A percentile compares a stretch with the other conserved stretches of the same genome.
phyloP scores from a whole-genome alignment of 1,140 invertebrate species.

The Bombus difficillimus region DNA sequence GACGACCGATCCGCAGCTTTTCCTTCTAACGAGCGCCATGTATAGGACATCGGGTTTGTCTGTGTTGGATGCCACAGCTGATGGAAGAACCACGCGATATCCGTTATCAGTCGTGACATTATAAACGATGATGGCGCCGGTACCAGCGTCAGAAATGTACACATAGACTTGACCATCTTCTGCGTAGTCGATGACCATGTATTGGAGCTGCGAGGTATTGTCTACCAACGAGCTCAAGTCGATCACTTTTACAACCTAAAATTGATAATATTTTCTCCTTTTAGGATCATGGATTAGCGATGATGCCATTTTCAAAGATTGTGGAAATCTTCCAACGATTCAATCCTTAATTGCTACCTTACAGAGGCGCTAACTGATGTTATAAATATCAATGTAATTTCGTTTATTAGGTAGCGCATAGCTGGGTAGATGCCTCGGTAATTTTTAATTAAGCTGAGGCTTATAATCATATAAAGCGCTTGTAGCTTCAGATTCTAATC shows the following conservation, averaged over 20 bases:
- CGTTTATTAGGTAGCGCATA: too few species aligned
- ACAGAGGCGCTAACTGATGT: too few species aligned
- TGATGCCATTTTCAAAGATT: too few species aligned
- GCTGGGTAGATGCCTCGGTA: too few species aligned
- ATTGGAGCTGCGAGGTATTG: constrained; percentile 85
- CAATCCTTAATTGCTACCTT: too few species aligned
- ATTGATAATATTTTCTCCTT: not conserved
- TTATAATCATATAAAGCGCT: not conserved
- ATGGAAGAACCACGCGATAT: constrained; percentile 83
- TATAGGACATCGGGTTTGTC: constrained; percentile 84
- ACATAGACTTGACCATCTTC: constrained; percentile 78
- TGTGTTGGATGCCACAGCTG: constrained; percentile 77
- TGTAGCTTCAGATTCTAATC: not conserved
- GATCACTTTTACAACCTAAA: constrained; percentile 83
- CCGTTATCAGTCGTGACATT: constrained; percentile 82
- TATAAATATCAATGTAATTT: too few species aligned
- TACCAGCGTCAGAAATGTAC: constrained; percentile 84
- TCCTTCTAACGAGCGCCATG: constrained; percentile 81
- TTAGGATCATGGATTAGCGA: not conserved
- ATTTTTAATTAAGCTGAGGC: not conserved
- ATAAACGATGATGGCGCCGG: constrained; percentile 84
- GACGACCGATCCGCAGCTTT: constrained; percentile 80
- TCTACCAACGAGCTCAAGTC: constrained; percentile 83
- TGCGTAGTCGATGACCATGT: constrained; percentile 85
- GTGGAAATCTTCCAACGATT: too few species aligned